phyloP scores from a whole-genome alignment of 2,888 invertebrate genomes.

The Odontothrips loti region DNA sequence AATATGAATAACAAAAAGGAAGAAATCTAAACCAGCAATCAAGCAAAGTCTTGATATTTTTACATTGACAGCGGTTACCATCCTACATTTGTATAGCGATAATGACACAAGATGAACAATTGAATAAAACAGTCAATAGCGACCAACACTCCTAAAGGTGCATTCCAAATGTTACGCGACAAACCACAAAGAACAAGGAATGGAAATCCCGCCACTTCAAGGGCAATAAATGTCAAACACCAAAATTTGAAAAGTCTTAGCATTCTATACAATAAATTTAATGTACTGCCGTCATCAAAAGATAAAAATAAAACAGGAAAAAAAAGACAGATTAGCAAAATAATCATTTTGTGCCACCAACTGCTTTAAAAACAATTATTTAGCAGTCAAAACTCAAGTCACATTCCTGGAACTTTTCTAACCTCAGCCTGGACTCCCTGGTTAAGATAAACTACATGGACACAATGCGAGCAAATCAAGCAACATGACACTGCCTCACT shows the following conservation, averaged over 20 bases:
- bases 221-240: no score
- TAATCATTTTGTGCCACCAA: no score
- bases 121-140: no score
- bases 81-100: not conserved
- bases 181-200: not conserved
- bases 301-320: no score
- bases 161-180: no score
- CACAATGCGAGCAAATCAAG: slow-evolving; percentile 22
- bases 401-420: slow-evolving; percentile 7
- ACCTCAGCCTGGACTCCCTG: not conserved
- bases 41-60: not conserved
- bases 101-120: not conserved
- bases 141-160: no score
- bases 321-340: no score
- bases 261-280: no score
- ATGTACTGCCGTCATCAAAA: no score
- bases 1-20: slow-evolving; percentile 13
- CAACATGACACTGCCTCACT: slow-evolving; percentile 4
- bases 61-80: not conserved
- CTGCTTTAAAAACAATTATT: no score
- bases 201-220: not conserved
- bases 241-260: no score
- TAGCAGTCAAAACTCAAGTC: not conserved
- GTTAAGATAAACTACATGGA: slow-evolving; percentile 14
- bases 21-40: slow-evolving; percentile 2